Evolutionary conservation across 2,888 invertebrate genomes (phyloP).

Genomic region (Lobophora halterata): DNA sequence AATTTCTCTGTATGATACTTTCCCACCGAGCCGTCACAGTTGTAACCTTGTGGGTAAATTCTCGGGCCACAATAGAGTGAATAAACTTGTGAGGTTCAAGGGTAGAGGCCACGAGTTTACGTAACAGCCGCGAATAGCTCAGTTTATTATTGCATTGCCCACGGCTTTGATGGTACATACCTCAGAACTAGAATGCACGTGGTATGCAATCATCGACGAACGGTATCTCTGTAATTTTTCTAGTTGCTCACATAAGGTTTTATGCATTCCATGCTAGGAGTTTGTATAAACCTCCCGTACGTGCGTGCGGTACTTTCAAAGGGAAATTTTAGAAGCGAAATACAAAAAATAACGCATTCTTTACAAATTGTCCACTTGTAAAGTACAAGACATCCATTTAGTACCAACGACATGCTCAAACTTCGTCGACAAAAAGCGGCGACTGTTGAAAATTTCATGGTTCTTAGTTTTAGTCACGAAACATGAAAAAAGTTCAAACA

Average conservation of each 20-base stretch:
- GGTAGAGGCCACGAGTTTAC: conserved; percentile 24
- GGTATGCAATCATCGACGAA: too few relatives aligned
- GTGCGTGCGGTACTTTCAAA: too few relatives aligned
- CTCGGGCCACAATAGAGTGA: conserved; percentile 26
- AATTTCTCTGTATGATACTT: conserved; percentile 19
- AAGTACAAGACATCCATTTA: too few relatives aligned
- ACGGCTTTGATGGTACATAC: neutral
- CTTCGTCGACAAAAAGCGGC: conserved; percentile 17
- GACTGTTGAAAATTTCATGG: conserved; percentile 46
- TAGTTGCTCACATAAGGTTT: too few relatives aligned
- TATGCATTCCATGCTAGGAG: too few relatives aligned
- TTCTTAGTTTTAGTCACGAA: conserved; percentile 30
- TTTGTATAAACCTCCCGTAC: too few relatives aligned
- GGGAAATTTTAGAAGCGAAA: too few relatives aligned
- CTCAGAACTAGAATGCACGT: too few relatives aligned
- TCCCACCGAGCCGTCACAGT: conserved; percentile 15
- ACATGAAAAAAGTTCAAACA: conserved; percentile 30
- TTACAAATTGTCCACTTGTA: too few relatives aligned
- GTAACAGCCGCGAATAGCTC: conserved; percentile 15
- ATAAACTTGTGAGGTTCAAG: conserved; percentile 31
- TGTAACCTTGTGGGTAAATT: conserved; percentile 17
- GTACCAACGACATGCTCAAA: conserved; percentile 1
- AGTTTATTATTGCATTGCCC: conserved; percentile 11
- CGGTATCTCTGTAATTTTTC: too few relatives aligned
- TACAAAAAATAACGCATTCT: too few relatives aligned